These are phyloP conservation scores for Kryphioiulus occultus DNA, from an alignment of 2,888 invertebrate species.

Conservation along the genomic window DNA sequence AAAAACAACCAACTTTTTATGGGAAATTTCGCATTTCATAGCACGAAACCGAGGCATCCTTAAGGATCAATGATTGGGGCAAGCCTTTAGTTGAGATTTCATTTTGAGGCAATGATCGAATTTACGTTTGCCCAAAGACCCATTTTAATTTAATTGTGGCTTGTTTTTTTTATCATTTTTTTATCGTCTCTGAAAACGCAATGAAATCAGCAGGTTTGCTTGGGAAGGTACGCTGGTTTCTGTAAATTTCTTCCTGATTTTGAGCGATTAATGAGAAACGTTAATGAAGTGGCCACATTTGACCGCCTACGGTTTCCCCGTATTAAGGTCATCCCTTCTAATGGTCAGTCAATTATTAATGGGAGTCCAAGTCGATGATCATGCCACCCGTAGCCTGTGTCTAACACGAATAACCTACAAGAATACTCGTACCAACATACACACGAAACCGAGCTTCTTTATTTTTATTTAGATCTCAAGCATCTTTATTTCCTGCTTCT, in stretches of 20 bases:
- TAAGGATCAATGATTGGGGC: not conserved
- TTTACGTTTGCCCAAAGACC: not conserved
- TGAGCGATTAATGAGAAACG: conserved; percentile 15
- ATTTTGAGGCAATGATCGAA: not conserved
- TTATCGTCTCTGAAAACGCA: not conserved
- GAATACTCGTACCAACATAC: not conserved
- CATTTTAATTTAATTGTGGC: conserved; percentile 10
- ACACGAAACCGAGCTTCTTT: not conserved
- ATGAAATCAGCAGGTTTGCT: conserved; percentile 14
- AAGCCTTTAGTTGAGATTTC: not conserved
- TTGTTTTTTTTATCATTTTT: not conserved
- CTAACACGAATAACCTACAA: conserved; percentile 18
- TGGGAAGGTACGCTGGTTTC: not conserved
- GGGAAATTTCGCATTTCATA: not conserved
- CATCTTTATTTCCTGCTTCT: not conserved
- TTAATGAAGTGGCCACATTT: conserved; percentile 19
- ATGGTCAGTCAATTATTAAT: conserved; percentile 35
- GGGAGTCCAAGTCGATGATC: not conserved
- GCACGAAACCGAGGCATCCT: not conserved
- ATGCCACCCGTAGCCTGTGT: not conserved
- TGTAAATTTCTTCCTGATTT: conserved; percentile 31
- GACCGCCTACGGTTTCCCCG: conserved; percentile 28
- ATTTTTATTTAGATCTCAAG: not conserved
- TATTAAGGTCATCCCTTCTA: not conserved
- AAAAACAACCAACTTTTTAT: not conserved